Evolutionary conservation across 2,888 invertebrate species (phyloP).

Genomic region (Ctenicera cuprea): DNA sequence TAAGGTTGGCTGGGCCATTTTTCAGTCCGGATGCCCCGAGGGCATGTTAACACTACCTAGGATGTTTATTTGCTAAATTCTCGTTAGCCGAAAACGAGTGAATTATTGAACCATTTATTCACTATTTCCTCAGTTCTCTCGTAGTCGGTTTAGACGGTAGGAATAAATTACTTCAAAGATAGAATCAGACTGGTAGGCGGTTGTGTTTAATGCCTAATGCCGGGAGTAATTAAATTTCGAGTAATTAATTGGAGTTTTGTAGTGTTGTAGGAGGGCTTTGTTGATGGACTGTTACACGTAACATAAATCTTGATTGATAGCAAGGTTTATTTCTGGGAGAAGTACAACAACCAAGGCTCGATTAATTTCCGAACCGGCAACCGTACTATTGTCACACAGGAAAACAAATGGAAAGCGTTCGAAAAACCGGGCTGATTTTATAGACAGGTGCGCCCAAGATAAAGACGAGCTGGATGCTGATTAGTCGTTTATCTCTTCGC

Average conservation of each 20-base stretch:
- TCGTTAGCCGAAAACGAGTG: slow-evolving; percentile 59
- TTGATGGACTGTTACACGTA: slow-evolving; percentile 37
- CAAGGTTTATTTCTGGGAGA: slow-evolving; percentile 20
- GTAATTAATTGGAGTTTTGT: slow-evolving; percentile 50
- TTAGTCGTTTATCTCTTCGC: slow-evolving; percentile 27
- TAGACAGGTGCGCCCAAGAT: slow-evolving; percentile 28
- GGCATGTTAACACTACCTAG: slow-evolving; percentile 46
- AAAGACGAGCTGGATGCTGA: slow-evolving; percentile 30
- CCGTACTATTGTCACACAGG: slow-evolving; percentile 7
- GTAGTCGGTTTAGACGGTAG: slow-evolving; percentile 49
- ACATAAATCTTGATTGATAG: slow-evolving; percentile 45
- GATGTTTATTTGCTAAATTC: slow-evolving; percentile 52
- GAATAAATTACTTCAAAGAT: slow-evolving; percentile 61
- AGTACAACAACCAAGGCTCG: slow-evolving; percentile 4
- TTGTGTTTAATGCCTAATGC: slow-evolving; percentile 46
- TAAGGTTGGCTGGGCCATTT: slow-evolving; percentile 30
- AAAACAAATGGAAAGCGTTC: not conserved
- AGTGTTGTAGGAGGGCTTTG: slow-evolving; percentile 33
- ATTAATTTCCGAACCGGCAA: slow-evolving; percentile 15
- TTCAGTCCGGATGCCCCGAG: slow-evolving; percentile 39
- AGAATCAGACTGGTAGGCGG: slow-evolving; percentile 50
- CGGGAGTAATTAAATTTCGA: slow-evolving; percentile 47
- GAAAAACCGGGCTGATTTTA: slow-evolving; percentile 23
- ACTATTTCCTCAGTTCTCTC: slow-evolving; percentile 60
- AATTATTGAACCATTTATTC: slow-evolving; percentile 65